Conservation (phyloP, 2,888 invertebrate species). For the Piscicola geometra region DNA sequence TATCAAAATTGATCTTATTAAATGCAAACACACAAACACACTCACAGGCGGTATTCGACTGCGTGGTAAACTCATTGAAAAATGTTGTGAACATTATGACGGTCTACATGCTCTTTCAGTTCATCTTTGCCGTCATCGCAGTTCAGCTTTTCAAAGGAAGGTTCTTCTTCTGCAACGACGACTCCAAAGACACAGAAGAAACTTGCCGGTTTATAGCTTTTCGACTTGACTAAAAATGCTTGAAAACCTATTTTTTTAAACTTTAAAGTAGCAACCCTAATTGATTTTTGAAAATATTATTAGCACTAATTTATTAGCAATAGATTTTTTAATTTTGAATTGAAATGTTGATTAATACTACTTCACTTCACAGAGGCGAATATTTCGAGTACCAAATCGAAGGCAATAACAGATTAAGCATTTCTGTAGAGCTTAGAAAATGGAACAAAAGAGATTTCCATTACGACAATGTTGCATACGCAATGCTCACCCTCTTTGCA, state of each 20-base stretch:
- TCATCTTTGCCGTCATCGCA: slow-evolving; percentile 99
- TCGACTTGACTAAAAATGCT: too few species aligned
- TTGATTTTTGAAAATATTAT: not conserved
- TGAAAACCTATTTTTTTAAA: not conserved
- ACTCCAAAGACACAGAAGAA: slow-evolving; percentile 86
- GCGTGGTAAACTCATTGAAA: slow-evolving; percentile 99
- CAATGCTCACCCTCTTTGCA: slow-evolving; percentile 97
- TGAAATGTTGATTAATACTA: not conserved
- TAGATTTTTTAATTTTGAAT: not conserved
- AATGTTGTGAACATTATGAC: slow-evolving; percentile 99
- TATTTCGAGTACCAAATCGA: slow-evolving; percentile 79
- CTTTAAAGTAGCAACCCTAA: not conserved
- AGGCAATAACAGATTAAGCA: slow-evolving; percentile 66
- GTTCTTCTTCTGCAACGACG: slow-evolving; percentile 97
- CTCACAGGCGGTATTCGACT: slow-evolving; percentile 93
- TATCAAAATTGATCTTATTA: not conserved
- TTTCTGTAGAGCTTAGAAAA: slow-evolving; percentile 68
- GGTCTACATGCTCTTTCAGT: slow-evolving; percentile 95
- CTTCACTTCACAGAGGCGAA: slow-evolving; percentile 70
- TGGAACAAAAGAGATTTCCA: slow-evolving; percentile 93
- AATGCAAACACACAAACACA: not conserved
- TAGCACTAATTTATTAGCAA: not conserved
- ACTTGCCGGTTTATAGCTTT: slow-evolving; percentile 99
- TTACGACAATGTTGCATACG: slow-evolving; percentile 95
- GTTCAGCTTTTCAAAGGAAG: slow-evolving; percentile 99